phyloP scores from a whole-genome alignment of 2,888 invertebrate genomes.

The Drosophila acutilabella region DNA sequence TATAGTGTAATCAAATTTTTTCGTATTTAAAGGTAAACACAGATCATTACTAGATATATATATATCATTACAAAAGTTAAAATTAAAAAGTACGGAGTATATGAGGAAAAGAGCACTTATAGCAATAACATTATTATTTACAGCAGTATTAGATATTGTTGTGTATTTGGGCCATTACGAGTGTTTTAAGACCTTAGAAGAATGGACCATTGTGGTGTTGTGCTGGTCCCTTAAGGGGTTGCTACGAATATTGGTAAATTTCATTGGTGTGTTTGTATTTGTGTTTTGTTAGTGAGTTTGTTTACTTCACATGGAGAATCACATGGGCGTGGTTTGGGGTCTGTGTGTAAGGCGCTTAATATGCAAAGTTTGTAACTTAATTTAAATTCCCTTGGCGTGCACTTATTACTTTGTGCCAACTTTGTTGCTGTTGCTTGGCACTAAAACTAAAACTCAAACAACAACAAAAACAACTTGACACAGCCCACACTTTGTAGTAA shows the following conservation, averaged over 20 bases:
- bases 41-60: no score
- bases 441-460: conserved; percentile 56
- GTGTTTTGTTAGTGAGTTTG: conserved; percentile 49
- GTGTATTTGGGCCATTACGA: conserved; percentile 23
- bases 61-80: no score
- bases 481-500: conserved; percentile 56
- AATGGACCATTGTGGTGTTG: conserved; percentile 49
- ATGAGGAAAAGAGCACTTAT: neutral
- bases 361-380: conserved; percentile 74
- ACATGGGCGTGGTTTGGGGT: neutral
- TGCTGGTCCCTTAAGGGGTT: conserved; percentile 44
- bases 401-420: conserved; percentile 68
- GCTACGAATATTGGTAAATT: conserved; percentile 54
- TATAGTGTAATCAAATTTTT: no score
- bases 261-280: conserved; percentile 46
- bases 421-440: conserved; percentile 51
- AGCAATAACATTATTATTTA: neutral
- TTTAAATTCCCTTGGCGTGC: conserved; percentile 73
- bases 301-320: conserved; percentile 17
- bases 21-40: no score
- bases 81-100: conserved; percentile 19
- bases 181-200: conserved; percentile 30
- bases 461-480: conserved; percentile 48
- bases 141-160: conserved; percentile 12
- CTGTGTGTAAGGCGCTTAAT: conserved; percentile 60